Conservation (phyloP, 2,113 vertebrate genomes). For the Ginglymostoma cirratum region DNA sequence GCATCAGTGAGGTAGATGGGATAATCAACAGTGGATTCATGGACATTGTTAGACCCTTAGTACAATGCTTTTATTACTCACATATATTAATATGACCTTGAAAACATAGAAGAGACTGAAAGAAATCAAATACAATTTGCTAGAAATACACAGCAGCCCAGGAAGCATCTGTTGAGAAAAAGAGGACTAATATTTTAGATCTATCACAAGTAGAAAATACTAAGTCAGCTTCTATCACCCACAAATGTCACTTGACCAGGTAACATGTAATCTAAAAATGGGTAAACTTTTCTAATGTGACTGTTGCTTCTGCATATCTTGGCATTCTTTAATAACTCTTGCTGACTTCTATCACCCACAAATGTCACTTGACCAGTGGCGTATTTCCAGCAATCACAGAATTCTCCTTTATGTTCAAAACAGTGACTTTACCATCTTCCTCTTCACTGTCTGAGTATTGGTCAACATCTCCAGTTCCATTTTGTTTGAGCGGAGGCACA, state of each 20-base stretch:
- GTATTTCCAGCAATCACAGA: background rate
- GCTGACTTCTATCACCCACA: background rate
- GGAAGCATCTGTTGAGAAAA: background rate
- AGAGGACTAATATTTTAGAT: background rate
- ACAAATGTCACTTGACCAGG: background rate
- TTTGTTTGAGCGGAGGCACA: constrained; percentile 37
- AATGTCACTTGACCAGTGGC: background rate
- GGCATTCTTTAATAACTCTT: background rate
- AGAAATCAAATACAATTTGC: background rate
- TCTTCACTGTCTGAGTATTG: constrained; percentile 56
- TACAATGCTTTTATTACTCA: too few species aligned
- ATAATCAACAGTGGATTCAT: too few species aligned
- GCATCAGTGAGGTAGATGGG: too few species aligned
- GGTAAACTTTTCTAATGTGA: background rate
- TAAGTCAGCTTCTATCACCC: background rate
- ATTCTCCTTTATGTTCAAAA: background rate
- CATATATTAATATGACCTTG: background rate
- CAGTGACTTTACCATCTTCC: constrained; percentile 40
- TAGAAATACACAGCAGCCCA: background rate
- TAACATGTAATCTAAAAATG: background rate
- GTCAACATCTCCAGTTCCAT: constrained; percentile 41
- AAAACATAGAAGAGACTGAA: background rate
- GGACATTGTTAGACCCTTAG: too few species aligned
- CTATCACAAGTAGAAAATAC: background rate
- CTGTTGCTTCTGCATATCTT: background rate